phyloP scores from a whole-genome alignment of 2,113 vertebrate genomes.

The Bolborhynchus lineola region DNA sequence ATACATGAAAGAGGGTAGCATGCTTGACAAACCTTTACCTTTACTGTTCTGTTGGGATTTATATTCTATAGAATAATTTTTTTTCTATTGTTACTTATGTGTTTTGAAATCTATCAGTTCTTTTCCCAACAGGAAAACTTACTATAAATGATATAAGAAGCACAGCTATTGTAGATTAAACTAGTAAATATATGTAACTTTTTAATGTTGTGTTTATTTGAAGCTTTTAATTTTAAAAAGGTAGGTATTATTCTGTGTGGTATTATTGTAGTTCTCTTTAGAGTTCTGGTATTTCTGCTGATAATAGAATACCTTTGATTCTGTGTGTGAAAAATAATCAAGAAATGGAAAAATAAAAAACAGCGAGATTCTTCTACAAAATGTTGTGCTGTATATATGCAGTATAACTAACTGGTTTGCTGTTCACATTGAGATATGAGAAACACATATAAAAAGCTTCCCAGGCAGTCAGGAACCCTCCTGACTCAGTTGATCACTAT shows the following conservation, averaged over 20 bases:
- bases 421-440: not conserved
- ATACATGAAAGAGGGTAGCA: not conserved
- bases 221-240: not conserved
- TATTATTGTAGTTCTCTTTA: not conserved
- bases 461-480: not conserved
- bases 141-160: not conserved
- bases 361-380: not conserved
- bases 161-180: not conserved
- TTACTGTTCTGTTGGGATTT: not conserved
- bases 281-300: not conserved
- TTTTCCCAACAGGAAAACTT: not conserved
- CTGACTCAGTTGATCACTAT: not conserved
- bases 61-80: not conserved
- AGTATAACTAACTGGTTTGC: not conserved
- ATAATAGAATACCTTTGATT: not conserved
- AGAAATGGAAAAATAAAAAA: not conserved
- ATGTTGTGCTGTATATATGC: accelerated
- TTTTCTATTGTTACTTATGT: not conserved
- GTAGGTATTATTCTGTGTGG: not conserved
- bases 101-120: not conserved
- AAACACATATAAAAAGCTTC: not conserved
- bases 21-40: not conserved
- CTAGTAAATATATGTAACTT: not conserved
- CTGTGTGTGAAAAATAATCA: not conserved
- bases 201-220: not conserved